Base-by-base conservation (phyloP, 2,888 invertebrate genomes). In the Trachelus tabidus region DNA sequence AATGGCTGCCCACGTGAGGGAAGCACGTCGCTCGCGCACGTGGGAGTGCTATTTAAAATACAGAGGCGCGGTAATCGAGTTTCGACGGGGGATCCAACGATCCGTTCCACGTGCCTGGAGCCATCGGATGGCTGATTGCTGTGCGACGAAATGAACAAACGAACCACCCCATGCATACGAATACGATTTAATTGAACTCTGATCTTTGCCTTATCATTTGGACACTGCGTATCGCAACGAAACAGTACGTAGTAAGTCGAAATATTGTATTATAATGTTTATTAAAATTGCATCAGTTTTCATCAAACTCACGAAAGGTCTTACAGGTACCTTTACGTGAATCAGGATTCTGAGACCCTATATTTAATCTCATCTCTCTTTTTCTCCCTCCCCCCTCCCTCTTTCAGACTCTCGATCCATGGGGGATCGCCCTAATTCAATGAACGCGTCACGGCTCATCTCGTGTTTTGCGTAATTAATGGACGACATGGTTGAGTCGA, bases 381-480 rank as follows among this genome's bases (percentile, higher is more conserved):
- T 23, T 23, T 56, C 56, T 23, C 23, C 1, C 56, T 9, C 1
- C 6, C 40, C 6, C 2, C 23, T 2, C 56, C 6, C 9, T 40
- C 15, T 15, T 12, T 4, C 76, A 83, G 80, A 81, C 80, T 31
- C 81, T 80, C 80, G 83, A 75, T 75, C 80, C 77, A 80, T 78
- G 74, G 85, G 83, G 83, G 85, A 83, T 83, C 83, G 83, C 84
- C 82, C 83, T 84, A 86, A 85, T 87, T 87, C 86, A 85, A 85
- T 85, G 85, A 84, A 84, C 82, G 80, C 81, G 81, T 80, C 79
- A 80, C 81, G 81, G 12, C 56, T 73, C n/a, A 35, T 75, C 68
- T 68, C 81, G 85, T 84, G 83, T 86, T 87, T 82, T 80, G 83
- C 84, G 84, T 87, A 87, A 87, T 87, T 87, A 87, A 87, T 87